phyloP scores from a whole-genome alignment of 2,113 vertebrate genomes.

The Oncorhynchus clarkii region DNA sequence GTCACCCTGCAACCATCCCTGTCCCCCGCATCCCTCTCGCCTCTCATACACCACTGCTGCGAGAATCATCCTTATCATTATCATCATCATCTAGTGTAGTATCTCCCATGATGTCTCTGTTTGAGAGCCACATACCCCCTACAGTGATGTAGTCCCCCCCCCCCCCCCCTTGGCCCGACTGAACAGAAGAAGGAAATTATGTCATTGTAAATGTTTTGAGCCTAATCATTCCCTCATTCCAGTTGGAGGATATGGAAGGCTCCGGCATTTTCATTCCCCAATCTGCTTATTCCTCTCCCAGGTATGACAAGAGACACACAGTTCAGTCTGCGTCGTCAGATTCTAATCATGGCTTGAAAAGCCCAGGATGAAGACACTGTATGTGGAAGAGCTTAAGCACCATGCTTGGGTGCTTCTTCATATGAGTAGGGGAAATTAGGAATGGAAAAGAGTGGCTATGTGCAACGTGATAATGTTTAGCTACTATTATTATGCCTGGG shows the following conservation, averaged over 20 bases:
- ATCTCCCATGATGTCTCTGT: background rate
- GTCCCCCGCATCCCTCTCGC: background rate
- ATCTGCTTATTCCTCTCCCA: background rate
- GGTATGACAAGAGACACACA: background rate
- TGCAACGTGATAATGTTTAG: conserved; percentile 24
- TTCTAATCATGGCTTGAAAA: conserved; percentile 28
- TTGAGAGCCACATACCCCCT: background rate
- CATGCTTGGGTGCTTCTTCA: conserved; percentile 29
- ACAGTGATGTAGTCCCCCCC: background rate
- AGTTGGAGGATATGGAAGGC: background rate
- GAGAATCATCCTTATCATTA: too few species aligned
- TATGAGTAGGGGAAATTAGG: background rate
- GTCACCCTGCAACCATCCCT: background rate
- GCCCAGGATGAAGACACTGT: conserved; percentile 10
- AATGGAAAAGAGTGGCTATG: conserved; percentile 1
- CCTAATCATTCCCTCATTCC: background rate
- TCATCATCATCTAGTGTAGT: background rate
- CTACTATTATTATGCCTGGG: conserved; percentile 33
- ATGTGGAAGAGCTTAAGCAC: conserved; percentile 9
- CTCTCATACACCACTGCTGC: background rate
- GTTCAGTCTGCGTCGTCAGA: conserved; percentile 2
- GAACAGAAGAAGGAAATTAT: background rate
- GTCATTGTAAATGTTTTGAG: background rate
- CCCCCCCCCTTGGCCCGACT: background rate
- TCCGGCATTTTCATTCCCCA: background rate